phyloP scores from a whole-genome alignment of 2,888 invertebrate species.

The Perithous albicinctus region DNA sequence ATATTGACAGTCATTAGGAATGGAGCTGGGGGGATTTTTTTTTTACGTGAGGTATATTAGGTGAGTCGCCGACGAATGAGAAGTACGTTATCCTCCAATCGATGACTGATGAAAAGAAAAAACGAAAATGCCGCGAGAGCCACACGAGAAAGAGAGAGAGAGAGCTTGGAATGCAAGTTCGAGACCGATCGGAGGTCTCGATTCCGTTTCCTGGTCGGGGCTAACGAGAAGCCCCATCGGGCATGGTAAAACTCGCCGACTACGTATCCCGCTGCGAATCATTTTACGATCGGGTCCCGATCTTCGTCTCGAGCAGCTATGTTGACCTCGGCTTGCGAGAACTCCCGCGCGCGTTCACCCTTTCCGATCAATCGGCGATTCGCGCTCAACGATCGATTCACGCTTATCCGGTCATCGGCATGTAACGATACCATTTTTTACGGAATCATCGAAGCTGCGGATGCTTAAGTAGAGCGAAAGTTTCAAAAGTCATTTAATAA shows the following conservation, averaged over 20 bases:
- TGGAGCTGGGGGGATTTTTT: not conserved
- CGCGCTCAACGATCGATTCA: slow-evolving; percentile 31
- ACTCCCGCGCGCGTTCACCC: slow-evolving; percentile 10
- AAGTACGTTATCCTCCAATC: slow-evolving; percentile 48
- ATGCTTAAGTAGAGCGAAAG: not conserved
- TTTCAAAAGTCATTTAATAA: not conserved
- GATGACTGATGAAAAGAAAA: slow-evolving; percentile 59
- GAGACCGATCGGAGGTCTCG: slow-evolving; percentile 66
- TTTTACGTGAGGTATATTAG: not conserved
- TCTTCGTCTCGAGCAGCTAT: slow-evolving; percentile 65
- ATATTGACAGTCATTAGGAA: slow-evolving; percentile 65
- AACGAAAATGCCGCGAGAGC: slow-evolving; percentile 33
- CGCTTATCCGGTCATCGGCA: not conserved
- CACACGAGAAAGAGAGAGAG: not conserved
- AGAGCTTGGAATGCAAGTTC: slow-evolving; percentile 67
- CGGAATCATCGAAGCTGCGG: not conserved
- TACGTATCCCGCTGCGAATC: slow-evolving; percentile 79
- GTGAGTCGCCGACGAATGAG: slow-evolving; percentile 24
- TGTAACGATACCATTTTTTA: not conserved
- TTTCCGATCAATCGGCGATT: slow-evolving; percentile 64
- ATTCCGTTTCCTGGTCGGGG: slow-evolving; percentile 77
- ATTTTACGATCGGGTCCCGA: slow-evolving; percentile 75
- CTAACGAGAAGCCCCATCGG: slow-evolving; percentile 80
- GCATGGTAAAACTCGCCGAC: slow-evolving; percentile 79
- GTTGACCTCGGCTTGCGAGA: slow-evolving; percentile 21